phyloP scores from a whole-genome alignment of 2,797 vertebrate species.

The Manis pentadactyla region DNA sequence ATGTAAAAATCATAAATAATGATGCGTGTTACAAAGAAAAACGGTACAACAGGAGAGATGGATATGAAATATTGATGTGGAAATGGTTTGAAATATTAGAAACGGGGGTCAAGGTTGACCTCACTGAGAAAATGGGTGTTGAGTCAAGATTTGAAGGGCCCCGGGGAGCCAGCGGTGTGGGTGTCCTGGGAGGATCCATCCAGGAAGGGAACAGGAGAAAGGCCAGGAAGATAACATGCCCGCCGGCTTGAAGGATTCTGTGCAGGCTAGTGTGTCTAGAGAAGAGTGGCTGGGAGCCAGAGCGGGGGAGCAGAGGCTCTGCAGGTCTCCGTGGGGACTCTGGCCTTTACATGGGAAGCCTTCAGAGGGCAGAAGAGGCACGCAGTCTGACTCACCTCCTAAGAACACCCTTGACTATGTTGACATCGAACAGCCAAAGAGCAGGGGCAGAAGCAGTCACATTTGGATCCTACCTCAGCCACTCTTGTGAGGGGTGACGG shows the following conservation, averaged over 20 bases:
- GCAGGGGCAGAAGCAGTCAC: neutral
- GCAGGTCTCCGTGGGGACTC: too few species aligned
- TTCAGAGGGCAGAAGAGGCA: neutral
- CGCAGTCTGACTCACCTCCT: neutral
- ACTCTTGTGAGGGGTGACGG: neutral
- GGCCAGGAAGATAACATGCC: neutral
- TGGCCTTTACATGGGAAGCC: neutral
- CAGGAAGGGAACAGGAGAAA: neutral
- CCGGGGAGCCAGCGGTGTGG: neutral
- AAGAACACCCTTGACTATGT: neutral
- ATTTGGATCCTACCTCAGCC: neutral
- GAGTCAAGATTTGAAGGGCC: neutral
- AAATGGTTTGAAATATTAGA: neutral
- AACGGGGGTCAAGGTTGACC: neutral
- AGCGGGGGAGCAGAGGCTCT: rapidly evolving
- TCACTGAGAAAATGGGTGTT: neutral
- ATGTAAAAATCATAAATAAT: neutral
- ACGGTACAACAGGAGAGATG: neutral
- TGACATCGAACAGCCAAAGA: neutral
- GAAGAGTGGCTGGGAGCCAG: neutral
- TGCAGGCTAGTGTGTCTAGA: neutral
- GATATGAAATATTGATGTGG: neutral
- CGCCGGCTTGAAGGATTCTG: neutral
- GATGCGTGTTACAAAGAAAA: neutral
- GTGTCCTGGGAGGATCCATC: neutral